Percentiles rank a stretch among this genome's conserved stretches.
Conservation (phyloP, 2,113 vertebrate species). For the Corythaeola cristata region DNA sequence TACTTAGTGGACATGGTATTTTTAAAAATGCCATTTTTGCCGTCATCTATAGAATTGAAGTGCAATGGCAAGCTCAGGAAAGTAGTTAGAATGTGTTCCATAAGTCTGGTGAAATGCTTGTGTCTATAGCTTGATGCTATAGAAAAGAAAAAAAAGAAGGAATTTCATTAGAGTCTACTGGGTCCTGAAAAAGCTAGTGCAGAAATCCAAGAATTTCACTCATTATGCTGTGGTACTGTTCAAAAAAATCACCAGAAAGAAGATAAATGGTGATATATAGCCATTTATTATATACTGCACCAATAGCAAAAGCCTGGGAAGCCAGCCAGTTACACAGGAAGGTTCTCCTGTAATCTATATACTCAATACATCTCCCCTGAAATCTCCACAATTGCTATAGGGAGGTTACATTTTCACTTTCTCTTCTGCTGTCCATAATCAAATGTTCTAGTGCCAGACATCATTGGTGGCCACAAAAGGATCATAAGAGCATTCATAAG, state of each 20-base stretch:
- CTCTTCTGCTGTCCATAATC: neutral
- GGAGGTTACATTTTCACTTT: conserved; percentile 27
- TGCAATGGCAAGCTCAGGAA: neutral
- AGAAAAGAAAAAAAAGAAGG: neutral
- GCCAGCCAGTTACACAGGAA: neutral
- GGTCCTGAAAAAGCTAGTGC: neutral
- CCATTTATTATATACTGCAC: neutral
- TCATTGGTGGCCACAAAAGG: neutral
- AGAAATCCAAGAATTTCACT: neutral
- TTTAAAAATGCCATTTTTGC: neutral
- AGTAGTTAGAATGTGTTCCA: neutral
- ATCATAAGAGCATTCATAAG: neutral
- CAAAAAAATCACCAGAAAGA: neutral
- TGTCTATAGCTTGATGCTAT: neutral
- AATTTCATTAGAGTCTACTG: neutral
- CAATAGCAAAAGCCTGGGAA: neutral
- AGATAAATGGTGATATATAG: neutral
- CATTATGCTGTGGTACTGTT: neutral
- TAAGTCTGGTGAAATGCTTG: neutral
- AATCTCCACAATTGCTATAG: neutral
- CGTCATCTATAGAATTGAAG: neutral
- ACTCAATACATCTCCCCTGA: neutral
- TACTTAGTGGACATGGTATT: neutral
- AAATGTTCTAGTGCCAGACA: neutral
- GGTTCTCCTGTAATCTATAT: neutral